Evolutionary conservation across 2,113 vertebrate species (phyloP).

Genomic region (Nettapus auritus): DNA sequence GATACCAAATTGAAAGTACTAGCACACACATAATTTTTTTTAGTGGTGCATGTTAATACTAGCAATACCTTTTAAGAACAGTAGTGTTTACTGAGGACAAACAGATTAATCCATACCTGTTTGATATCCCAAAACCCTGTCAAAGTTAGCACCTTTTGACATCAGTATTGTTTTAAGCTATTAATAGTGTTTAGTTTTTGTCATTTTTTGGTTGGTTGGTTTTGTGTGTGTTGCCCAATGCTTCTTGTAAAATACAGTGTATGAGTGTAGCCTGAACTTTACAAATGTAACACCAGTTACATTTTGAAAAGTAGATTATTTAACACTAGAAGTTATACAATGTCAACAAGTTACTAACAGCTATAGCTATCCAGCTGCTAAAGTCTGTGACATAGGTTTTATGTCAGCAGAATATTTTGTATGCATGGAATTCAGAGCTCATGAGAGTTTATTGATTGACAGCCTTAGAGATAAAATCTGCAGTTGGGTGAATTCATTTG

Average conservation of each 20-base stretch:
- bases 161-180: not conserved
- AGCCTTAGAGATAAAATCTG: not conserved
- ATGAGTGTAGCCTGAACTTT: not conserved
- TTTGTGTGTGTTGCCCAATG: too few species aligned
- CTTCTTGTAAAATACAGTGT: not conserved
- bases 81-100: not conserved
- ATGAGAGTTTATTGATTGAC: not conserved
- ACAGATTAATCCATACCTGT: not conserved
- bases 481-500: not conserved
- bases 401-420: not conserved
- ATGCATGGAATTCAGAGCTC: not conserved
- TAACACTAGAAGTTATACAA: not conserved
- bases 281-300: not conserved
- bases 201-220: too few species aligned
- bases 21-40: not conserved
- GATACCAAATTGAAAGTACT: not conserved
- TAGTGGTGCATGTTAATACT: not conserved
- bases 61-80: not conserved
- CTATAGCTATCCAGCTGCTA: not conserved
- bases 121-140: not conserved
- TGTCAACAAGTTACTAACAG: not conserved
- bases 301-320: not conserved
- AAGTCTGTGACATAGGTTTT: not conserved
- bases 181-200: not conserved
- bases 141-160: not conserved